A percentile compares a stretch with the other conserved stretches of the same genome.
phyloP scores from a whole-genome alignment of 2,888 invertebrate species.

The Pyrochroa serraticornis region DNA sequence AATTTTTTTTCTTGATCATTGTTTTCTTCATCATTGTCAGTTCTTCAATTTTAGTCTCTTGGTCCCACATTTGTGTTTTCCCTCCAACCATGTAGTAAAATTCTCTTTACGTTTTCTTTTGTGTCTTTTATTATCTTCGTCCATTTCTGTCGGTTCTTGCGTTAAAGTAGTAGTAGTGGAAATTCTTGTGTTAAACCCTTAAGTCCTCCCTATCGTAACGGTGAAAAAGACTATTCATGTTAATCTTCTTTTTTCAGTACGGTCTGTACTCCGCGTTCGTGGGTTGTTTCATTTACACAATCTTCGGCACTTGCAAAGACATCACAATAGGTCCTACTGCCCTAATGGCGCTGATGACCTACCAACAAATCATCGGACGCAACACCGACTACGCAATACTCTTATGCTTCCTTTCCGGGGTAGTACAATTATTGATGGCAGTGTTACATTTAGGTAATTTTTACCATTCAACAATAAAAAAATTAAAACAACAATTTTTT shows the following conservation, averaged over 20 bases:
- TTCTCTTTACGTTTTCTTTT: no score
- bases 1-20: no score
- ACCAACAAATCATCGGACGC: constrained; percentile 74
- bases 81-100: no score
- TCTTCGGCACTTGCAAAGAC: constrained; percentile 88
- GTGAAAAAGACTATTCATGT: no score
- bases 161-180: no score
- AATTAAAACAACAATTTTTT: constrained; percentile 28
- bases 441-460: constrained; percentile 75
- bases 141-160: no score
- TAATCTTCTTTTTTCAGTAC: constrained; percentile 67
- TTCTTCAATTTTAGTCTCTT: no score
- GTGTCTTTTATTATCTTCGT: no score
- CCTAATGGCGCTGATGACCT: constrained; percentile 91
- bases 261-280: constrained; percentile 94
- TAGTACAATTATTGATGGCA: constrained; percentile 83
- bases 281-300: constrained; percentile 89
- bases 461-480: background rate
- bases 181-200: no score
- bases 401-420: constrained; percentile 81
- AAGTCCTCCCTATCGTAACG: no score
- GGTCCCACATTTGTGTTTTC: no score
- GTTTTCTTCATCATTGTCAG: no score
- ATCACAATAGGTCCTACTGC: constrained; percentile 92
- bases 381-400: constrained; percentile 80